These are phyloP conservation scores for Epinotia demarniana DNA, from an alignment of 2,888 invertebrate genomes.

Conservation along the genomic window DNA sequence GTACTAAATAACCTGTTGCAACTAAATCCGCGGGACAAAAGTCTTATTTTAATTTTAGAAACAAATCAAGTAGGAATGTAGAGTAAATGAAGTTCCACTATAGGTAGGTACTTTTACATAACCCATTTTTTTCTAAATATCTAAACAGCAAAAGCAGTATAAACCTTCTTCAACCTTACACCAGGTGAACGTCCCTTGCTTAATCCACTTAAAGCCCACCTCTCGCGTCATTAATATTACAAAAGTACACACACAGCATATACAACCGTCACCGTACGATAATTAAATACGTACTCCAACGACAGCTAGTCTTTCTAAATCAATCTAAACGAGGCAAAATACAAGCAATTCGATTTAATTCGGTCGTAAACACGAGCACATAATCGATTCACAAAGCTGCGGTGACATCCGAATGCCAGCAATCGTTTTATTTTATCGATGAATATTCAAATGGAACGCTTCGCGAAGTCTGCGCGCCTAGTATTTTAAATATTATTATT, in stretches of 20 bases:
- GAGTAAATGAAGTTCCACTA: too few relatives aligned
- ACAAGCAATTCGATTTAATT: slow-evolving; percentile 78
- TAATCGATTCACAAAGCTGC: slow-evolving; percentile 68
- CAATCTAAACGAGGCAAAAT: slow-evolving; percentile 48
- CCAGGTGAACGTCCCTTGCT: neutral
- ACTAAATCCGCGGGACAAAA: too few relatives aligned
- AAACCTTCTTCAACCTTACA: neutral
- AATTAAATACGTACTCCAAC: slow-evolving; percentile 41
- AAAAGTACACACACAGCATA: slow-evolving; percentile 20
- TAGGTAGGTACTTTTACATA: too few relatives aligned
- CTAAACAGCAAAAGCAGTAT: too few relatives aligned
- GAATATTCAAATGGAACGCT: slow-evolving; percentile 55
- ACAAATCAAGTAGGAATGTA: too few relatives aligned
- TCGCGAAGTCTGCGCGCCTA: slow-evolving; percentile 34
- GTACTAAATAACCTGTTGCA: too few relatives aligned
- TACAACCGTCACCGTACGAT: slow-evolving; percentile 14
- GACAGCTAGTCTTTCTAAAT: slow-evolving; percentile 42
- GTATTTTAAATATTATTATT: slow-evolving; percentile 39
- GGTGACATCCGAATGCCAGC: slow-evolving; percentile 59
- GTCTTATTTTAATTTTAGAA: too few relatives aligned
- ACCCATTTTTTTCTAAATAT: too few relatives aligned
- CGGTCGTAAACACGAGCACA: slow-evolving; percentile 73
- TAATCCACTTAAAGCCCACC: neutral
- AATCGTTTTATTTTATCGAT: slow-evolving; percentile 51
- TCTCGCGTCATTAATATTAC: neutral